Conservation (phyloP, 2,888 invertebrate species). For the Heliconius erato region DNA sequence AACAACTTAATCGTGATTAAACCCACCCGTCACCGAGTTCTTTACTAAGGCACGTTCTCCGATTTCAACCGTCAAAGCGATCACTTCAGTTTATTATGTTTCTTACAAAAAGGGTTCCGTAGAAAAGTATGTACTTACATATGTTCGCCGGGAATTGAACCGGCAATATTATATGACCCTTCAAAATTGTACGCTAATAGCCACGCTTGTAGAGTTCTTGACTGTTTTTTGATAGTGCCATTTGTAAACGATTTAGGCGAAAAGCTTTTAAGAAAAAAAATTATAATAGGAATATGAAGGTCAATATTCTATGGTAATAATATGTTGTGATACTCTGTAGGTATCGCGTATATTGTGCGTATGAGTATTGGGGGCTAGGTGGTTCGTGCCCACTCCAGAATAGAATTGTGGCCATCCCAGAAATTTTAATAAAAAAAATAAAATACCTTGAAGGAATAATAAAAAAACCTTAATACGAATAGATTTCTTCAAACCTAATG, state of each 20-base stretch:
- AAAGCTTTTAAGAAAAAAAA: not conserved
- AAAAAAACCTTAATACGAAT: too few relatives aligned
- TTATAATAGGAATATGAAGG: not conserved
- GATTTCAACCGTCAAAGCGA: slow-evolving; percentile 53
- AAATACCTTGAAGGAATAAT: too few relatives aligned
- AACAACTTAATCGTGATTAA: slow-evolving; percentile 41
- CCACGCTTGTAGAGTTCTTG: slow-evolving; percentile 15
- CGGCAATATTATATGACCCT: slow-evolving; percentile 44
- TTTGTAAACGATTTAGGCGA: not conserved
- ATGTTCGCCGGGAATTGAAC: slow-evolving; percentile 35
- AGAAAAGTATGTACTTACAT: slow-evolving; percentile 25
- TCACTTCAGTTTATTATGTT: slow-evolving; percentile 53
- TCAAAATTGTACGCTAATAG: slow-evolving; percentile 29
- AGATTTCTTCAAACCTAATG: too few relatives aligned
- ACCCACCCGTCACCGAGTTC: slow-evolving; percentile 34
- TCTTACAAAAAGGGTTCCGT: slow-evolving; percentile 43
- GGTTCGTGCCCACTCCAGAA: too few relatives aligned
- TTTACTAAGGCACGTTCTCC: slow-evolving; percentile 31
- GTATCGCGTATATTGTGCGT: too few relatives aligned
- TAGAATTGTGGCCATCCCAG: too few relatives aligned
- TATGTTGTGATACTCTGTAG: too few relatives aligned
- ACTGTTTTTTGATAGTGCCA: not conserved
- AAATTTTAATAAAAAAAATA: too few relatives aligned
- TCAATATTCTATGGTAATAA: too few relatives aligned
- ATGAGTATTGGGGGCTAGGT: too few relatives aligned